A percentile compares a stretch with the other conserved stretches of the same genome.
These are phyloP conservation scores for Eilema griseolum DNA, from an alignment of 2,888 invertebrate genomes.

Conservation along the genomic window DNA sequence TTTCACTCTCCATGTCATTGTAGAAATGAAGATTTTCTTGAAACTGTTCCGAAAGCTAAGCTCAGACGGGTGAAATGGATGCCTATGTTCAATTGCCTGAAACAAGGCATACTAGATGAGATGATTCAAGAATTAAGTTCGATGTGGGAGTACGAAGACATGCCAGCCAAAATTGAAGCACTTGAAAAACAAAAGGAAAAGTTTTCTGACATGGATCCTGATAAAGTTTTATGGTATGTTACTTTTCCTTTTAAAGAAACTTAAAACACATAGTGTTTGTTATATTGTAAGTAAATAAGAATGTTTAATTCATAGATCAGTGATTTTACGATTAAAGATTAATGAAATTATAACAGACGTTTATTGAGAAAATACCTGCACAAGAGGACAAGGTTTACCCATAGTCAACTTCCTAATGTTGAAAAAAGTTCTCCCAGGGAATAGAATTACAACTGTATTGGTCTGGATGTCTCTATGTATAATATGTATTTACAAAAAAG, in stretches of 20 bases:
- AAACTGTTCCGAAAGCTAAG: slow-evolving; percentile 78
- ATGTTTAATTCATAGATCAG: not conserved
- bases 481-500: too few relatives aligned
- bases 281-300: not conserved
- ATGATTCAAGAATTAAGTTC: slow-evolving; percentile 77
- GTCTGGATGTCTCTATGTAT: too few relatives aligned
- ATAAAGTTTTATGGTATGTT: slow-evolving; percentile 65
- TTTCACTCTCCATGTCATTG: slow-evolving; percentile 26
- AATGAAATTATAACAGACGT: too few relatives aligned
- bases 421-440: too few relatives aligned
- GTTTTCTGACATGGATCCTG: slow-evolving; percentile 64
- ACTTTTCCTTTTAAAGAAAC: not conserved
- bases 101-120: slow-evolving; percentile 75
- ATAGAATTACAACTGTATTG: too few relatives aligned
- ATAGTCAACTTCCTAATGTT: too few relatives aligned
- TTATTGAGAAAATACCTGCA: too few relatives aligned
- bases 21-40: slow-evolving; percentile 82
- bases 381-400: too few relatives aligned
- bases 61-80: slow-evolving; percentile 78
- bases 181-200: slow-evolving; percentile 79
- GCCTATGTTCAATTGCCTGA: slow-evolving; percentile 78
- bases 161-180: slow-evolving; percentile 73
- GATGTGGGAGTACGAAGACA: slow-evolving; percentile 82
- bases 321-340: too few relatives aligned
- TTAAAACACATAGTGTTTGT: not conserved